Evolutionary conservation across 2,888 invertebrate species (phyloP).

Genomic region (Carabus problematicus): DNA sequence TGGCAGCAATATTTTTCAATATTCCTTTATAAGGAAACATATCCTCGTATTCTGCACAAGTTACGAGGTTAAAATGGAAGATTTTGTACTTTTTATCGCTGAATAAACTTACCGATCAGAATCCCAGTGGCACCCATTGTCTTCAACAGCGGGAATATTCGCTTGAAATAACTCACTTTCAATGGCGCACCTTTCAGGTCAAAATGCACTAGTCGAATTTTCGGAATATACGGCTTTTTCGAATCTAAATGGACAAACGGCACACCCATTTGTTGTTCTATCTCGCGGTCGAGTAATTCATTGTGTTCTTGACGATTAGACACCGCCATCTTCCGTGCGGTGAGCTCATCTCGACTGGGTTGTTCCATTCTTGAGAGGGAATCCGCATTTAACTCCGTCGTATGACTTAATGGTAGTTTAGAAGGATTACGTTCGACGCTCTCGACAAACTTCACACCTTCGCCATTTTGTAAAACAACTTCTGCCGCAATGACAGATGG

Average conservation of each 20-base stretch:
- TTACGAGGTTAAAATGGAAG: no score
- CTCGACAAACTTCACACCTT: constrained; percentile 51
- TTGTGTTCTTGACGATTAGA: constrained; percentile 39
- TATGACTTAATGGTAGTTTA: constrained; percentile 38
- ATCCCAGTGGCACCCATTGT: constrained; percentile 76
- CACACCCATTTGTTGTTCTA: constrained; percentile 58
- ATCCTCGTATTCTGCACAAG: constrained; percentile 78
- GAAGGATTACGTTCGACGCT: constrained; percentile 43
- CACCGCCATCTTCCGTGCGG: constrained; percentile 44
- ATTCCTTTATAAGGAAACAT: constrained; percentile 77
- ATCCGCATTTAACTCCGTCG: constrained; percentile 46
- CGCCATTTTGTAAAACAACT: constrained; percentile 48
- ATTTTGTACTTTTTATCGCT: no score
- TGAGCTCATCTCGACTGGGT: constrained; percentile 55
- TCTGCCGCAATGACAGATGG: constrained; percentile 47
- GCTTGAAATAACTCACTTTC: constrained; percentile 66
- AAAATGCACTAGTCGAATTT: constrained; percentile 71
- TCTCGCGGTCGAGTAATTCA: constrained; percentile 49
- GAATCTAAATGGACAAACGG: constrained; percentile 58
- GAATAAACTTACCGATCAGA: constrained; percentile 52
- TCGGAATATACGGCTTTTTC: constrained; percentile 60
- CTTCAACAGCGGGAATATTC: constrained; percentile 65
- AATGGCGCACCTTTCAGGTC: constrained; percentile 83
- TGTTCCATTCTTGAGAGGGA: constrained; percentile 56
- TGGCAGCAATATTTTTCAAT: constrained; percentile 64